Evolutionary conservation across 2,888 invertebrate genomes (phyloP).

Genomic region (Aleiodes leptofemur): DNA sequence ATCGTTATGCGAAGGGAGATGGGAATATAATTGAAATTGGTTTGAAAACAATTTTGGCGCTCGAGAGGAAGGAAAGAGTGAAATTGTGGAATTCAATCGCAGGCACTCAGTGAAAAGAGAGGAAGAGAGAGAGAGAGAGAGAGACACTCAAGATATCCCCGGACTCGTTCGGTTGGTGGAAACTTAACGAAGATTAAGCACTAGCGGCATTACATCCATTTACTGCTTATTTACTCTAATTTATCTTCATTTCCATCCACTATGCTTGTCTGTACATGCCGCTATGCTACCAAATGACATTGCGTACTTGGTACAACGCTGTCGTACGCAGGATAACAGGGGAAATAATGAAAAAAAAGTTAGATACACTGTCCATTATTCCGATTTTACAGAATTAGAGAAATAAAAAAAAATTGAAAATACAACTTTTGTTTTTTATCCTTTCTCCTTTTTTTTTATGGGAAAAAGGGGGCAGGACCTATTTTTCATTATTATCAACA

Average conservation of each 20-base stretch:
- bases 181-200: constrained; percentile 70
- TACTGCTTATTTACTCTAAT: constrained; percentile 71
- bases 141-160: constrained; percentile 28
- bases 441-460: neutral
- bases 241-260: constrained; percentile 69
- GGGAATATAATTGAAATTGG: constrained; percentile 10
- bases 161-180: constrained; percentile 20
- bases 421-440: neutral
- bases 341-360: neutral
- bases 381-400: neutral
- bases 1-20: neutral
- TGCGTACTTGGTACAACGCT: constrained; percentile 14
- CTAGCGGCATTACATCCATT: constrained; percentile 69
- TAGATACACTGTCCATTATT: constrained; percentile 3
- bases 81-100: constrained; percentile 50
- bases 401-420: neutral
- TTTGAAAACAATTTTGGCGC: constrained; percentile 36
- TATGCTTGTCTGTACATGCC: constrained; percentile 54
- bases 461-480: neutral
- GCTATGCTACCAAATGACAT: constrained; percentile 50
- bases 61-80: constrained; percentile 1
- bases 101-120: neutral
- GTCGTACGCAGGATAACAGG: constrained; percentile 1
- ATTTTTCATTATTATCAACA: constrained; percentile 46
- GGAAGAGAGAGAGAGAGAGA: constrained; percentile 2